A percentile compares a stretch with the other conserved stretches of the same genome.
Conservation (phyloP, 2,888 invertebrate species). For the Lasioglossum malachurum region DNA sequence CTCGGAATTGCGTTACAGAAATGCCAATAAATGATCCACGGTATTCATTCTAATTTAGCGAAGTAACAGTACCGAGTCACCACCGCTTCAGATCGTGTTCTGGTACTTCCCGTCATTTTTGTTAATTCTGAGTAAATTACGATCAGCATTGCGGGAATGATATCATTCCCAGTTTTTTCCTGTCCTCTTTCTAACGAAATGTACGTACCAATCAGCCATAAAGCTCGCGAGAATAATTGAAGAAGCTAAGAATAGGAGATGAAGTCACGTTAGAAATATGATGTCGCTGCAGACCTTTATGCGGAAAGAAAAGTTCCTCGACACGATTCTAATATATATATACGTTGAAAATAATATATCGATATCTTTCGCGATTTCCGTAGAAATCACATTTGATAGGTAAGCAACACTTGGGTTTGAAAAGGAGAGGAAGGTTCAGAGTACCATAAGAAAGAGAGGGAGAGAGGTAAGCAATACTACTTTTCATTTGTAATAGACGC, state of each 20-base stretch:
- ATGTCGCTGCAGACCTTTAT: not conserved
- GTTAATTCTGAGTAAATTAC: not conserved
- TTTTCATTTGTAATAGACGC: not conserved
- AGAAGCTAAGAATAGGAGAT: not conserved
- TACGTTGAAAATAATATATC: not conserved
- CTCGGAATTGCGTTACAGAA: not conserved
- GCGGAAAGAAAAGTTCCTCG: not conserved
- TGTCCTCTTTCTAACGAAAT: not conserved
- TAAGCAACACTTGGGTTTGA: no score
- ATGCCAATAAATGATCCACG: not conserved
- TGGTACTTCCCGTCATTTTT: not conserved
- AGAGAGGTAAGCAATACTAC: not conserved
- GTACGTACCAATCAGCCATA: not conserved
- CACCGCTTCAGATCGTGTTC: not conserved
- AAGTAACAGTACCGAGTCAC: not conserved
- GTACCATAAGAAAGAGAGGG: not conserved
- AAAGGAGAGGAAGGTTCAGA: not conserved
- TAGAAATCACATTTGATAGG: no score
- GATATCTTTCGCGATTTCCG: no score
- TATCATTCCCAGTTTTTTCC: not conserved
- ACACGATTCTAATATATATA: not conserved
- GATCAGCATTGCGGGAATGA: not conserved
- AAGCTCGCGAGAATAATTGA: not conserved
- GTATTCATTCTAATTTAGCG: not conserved
- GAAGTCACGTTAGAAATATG: not conserved